Percentiles rank a stretch among this genome's conserved stretches.
phyloP scores from a whole-genome alignment of 2,113 vertebrate species.

The Toxotes chatareus region DNA sequence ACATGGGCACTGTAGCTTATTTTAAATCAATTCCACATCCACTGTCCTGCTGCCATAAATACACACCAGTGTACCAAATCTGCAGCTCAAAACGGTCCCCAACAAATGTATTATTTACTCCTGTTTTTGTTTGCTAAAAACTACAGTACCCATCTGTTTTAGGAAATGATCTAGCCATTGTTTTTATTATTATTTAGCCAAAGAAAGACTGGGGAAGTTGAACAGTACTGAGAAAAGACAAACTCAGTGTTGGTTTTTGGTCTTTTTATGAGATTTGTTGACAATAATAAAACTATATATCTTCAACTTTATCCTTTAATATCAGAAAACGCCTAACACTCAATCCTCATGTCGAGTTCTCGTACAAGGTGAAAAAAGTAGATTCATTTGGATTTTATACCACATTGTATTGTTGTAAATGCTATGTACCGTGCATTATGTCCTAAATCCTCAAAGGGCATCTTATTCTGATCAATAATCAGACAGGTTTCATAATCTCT shows the following conservation, averaged over 20 bases:
- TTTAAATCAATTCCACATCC: not conserved
- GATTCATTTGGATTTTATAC: not conserved
- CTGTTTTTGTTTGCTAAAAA: not conserved
- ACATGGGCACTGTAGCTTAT: not conserved
- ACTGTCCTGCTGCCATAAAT: not conserved
- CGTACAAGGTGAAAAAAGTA: constrained; percentile 16
- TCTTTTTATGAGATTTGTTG: not conserved
- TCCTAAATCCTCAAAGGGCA: constrained; percentile 31
- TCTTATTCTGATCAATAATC: constrained; percentile 39
- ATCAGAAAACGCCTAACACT: not conserved
- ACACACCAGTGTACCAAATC: not conserved
- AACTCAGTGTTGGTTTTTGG: not conserved
- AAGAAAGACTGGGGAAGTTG: not conserved
- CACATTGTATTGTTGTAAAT: constrained; percentile 14
- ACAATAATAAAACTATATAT: not conserved
- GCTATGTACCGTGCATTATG: constrained; percentile 15
- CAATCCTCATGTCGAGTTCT: not conserved
- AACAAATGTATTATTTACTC: not conserved
- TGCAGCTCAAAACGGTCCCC: not conserved
- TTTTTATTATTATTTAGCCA: not conserved
- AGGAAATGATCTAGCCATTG: not conserved
- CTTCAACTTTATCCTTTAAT: not conserved
- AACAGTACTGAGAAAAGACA: not conserved
- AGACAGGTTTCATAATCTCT: constrained; percentile 36
- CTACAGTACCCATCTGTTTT: not conserved